phyloP scores from a whole-genome alignment of 2,113 vertebrate genomes.

The Polyodon spathula region DNA sequence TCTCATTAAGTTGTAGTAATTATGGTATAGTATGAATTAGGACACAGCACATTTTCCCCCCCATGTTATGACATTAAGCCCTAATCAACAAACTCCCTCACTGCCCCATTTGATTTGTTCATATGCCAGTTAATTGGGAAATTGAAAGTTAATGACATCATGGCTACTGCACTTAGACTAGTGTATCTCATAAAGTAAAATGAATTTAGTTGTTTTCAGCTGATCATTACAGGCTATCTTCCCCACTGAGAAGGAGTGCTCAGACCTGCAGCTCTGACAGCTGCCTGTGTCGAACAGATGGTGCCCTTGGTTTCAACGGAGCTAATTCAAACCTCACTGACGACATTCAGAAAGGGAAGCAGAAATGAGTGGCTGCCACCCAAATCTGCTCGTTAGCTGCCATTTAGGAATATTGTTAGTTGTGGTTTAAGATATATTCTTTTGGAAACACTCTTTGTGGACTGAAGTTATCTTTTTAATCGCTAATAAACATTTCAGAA shows the following conservation, averaged over 20 bases:
- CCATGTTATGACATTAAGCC: too few species aligned
- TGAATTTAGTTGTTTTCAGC: background rate
- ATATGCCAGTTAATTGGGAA: too few species aligned
- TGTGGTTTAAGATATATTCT: slow-evolving; percentile 3
- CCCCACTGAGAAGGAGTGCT: background rate
- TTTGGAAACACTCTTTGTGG: slow-evolving; percentile 14
- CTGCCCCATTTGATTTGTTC: too few species aligned
- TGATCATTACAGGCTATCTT: background rate
- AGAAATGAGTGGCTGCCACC: slow-evolving; percentile 3
- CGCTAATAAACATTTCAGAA: slow-evolving; percentile 26
- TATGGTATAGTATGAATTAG: too few species aligned
- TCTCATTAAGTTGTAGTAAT: too few species aligned
- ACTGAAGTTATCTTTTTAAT: slow-evolving; percentile 23
- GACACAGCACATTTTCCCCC: too few species aligned
- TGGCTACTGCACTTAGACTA: background rate
- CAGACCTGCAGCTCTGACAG: slow-evolving; percentile 7
- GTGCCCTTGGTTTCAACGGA: slow-evolving; percentile 13
- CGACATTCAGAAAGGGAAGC: slow-evolving; percentile 7
- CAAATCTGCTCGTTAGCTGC: background rate
- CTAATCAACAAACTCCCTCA: too few species aligned
- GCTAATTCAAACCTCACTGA: slow-evolving; percentile 15
- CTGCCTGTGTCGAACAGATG: slow-evolving; percentile 18
- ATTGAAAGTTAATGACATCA: background rate
- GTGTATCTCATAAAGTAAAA: background rate
- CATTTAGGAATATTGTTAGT: background rate